Evolutionary conservation across 2,888 invertebrate species (phyloP), one percentile per base, ranked within the genome.

Genomic region (Fragum sueziense): DNA sequence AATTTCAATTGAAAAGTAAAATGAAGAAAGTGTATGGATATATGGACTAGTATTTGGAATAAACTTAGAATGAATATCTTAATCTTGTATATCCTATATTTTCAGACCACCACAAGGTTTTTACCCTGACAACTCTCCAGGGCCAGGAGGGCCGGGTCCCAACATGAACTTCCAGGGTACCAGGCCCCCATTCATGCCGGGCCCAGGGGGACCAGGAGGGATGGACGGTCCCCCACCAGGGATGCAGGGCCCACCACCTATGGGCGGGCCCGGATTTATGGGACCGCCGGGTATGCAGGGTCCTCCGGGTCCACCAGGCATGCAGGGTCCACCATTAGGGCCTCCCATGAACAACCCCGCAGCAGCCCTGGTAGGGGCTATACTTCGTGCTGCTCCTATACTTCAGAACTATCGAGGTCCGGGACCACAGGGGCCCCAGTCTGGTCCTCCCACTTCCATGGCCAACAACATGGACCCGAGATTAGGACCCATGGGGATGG

Each of bases 361-460:
- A 17, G 85, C 85, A 17, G 87, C 87, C 14, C 59, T 87, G 20
- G 86, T 87, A 25, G 87, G 87, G 33, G 87, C 87, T 17, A 78
- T 87, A 37, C 71, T 87, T 14, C 71, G 85, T 22, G 87, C 87
- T 33, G 85, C 87, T n/a, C 85, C 85, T 27, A 82, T 85, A 74
- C 65, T 85, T 20, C 85, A 82, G 61, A 76, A 80, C 57, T 79
- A 65, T 25, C 37, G 85, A n/a, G 78, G 76, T 2, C 79, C 76
- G 31, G 62, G 59, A 41, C 74, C 76, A n/a, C 76, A 80, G 78
- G 74, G 81, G n/a, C 65, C n/a, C 31, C 70, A 17, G 62, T 14
- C 65, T 33, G 74, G 81, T 17, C 70, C 25, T 37, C 74, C 25
- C 52, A 70, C 70, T 9, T 65, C 70, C n/a, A 69, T 73, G 73